phyloP scores from a whole-genome alignment of 2,888 invertebrate species.

The Neoscelio sp. region DNA sequence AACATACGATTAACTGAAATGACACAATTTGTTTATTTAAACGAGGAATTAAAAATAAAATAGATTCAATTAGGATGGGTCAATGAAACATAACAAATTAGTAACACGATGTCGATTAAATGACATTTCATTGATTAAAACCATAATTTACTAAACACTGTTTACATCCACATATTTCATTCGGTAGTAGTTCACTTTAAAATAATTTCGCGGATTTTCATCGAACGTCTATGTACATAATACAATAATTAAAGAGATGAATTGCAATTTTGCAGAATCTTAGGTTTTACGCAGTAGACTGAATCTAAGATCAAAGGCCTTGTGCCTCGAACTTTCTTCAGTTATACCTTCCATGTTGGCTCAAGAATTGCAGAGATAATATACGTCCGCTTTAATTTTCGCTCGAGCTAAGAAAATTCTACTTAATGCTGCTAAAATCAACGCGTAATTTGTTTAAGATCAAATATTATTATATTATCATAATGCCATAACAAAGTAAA shows the following conservation, averaged over 20 bases:
- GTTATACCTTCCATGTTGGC: conserved; percentile 34
- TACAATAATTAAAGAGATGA: conserved; percentile 43
- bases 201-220: conserved; percentile 5
- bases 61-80: conserved; percentile 13
- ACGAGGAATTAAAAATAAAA: conserved; percentile 37
- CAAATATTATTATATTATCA: conserved; percentile 17
- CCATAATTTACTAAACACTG: conserved; percentile 43
- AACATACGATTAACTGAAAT: conserved; percentile 31
- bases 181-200: conserved; percentile 2
- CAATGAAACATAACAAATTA: conserved; percentile 36
- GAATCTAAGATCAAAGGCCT: conserved; percentile 42
- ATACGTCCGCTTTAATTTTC: conserved; percentile 54
- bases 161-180: conserved; percentile 22
- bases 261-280: conserved; percentile 34
- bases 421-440: conserved; percentile 33
- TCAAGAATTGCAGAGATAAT: conserved; percentile 49
- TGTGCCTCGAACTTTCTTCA: conserved; percentile 35
- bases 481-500: background rate
- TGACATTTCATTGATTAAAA: conserved; percentile 47
- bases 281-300: conserved; percentile 33
- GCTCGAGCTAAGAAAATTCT: conserved; percentile 48
- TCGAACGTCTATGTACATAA: conserved; percentile 33
- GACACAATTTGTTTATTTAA: conserved; percentile 33
- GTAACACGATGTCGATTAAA: conserved; percentile 31
- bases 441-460: conserved; percentile 25